A percentile compares a stretch with the other conserved stretches of the same genome.
Conservation (phyloP, 2,113 vertebrate species). For the Phyllopteryx taeniolatus region DNA sequence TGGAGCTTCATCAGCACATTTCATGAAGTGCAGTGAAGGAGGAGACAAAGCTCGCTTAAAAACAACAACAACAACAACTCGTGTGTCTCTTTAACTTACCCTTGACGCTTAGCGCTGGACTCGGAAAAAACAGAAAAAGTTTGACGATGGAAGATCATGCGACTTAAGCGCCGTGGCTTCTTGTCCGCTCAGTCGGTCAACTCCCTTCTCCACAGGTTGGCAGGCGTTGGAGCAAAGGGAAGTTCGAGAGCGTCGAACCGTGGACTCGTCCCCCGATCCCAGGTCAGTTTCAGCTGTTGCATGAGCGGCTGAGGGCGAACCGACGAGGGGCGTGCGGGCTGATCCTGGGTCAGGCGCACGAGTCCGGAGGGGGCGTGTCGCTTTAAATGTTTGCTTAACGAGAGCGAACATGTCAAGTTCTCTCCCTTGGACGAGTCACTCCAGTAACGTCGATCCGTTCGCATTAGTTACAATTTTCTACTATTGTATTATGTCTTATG, state of each 20-base stretch:
- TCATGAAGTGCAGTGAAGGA: not conserved
- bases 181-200: slow-evolving; percentile 33
- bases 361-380: slow-evolving; percentile 21
- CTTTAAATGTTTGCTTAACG: slow-evolving; percentile 21
- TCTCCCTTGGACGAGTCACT: not conserved
- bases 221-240: slow-evolving; percentile 42
- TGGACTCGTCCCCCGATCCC: not conserved
- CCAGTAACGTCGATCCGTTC: no score
- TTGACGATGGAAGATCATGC: not conserved
- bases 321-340: slow-evolving; percentile 22
- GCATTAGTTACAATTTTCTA: not conserved
- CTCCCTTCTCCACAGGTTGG: slow-evolving; percentile 75
- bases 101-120: not conserved
- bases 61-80: not conserved
- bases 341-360: slow-evolving; percentile 35
- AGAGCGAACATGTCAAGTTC: slow-evolving; percentile 24
- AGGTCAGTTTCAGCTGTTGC: not conserved
- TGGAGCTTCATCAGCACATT: not conserved
- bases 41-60: not conserved
- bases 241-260: slow-evolving; percentile 19
- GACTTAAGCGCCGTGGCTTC: not conserved
- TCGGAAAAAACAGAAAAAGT: not conserved
- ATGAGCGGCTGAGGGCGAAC: not conserved
- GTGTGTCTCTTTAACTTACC: not conserved
- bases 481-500: not conserved